phyloP scores from a whole-genome alignment of 2,113 vertebrate genomes.

The Passerina amoena region DNA sequence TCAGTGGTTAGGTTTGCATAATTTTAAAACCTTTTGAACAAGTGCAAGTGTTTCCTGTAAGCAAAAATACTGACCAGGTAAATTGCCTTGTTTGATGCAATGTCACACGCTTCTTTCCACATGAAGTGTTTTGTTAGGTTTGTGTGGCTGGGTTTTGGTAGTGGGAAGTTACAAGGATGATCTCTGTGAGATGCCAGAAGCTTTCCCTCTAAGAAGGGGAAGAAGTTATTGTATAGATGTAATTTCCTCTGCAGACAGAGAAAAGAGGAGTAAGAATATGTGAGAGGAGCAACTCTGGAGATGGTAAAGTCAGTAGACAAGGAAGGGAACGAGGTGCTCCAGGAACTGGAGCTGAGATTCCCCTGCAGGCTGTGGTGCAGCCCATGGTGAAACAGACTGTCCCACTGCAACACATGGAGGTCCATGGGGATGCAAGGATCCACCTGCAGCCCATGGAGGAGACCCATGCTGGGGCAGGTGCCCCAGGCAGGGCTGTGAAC shows the following conservation, averaged over 20 bases:
- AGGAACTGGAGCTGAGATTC: background rate
- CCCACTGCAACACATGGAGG: background rate
- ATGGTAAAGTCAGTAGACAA: background rate
- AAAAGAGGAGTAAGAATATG: background rate
- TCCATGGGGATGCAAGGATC: background rate
- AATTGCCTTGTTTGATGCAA: background rate
- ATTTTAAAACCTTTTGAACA: background rate
- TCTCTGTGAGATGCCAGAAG: background rate
- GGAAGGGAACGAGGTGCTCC: background rate
- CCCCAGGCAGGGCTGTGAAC: background rate
- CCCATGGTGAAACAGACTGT: background rate
- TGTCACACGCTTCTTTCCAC: accelerated
- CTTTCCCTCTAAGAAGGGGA: background rate
- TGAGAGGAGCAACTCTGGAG: background rate
- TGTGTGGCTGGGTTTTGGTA: background rate
- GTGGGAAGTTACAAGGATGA: background rate
- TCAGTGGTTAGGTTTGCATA: accelerated
- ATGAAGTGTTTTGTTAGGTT: background rate
- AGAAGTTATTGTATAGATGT: background rate
- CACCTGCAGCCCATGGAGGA: background rate
- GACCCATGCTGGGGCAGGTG: background rate
- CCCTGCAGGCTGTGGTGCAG: background rate
- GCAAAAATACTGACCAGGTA: background rate
- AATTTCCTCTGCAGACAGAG: background rate
- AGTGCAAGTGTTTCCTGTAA: background rate